Conservation (phyloP, 2,888 invertebrate species). For the Crossocerus cetratus region DNA sequence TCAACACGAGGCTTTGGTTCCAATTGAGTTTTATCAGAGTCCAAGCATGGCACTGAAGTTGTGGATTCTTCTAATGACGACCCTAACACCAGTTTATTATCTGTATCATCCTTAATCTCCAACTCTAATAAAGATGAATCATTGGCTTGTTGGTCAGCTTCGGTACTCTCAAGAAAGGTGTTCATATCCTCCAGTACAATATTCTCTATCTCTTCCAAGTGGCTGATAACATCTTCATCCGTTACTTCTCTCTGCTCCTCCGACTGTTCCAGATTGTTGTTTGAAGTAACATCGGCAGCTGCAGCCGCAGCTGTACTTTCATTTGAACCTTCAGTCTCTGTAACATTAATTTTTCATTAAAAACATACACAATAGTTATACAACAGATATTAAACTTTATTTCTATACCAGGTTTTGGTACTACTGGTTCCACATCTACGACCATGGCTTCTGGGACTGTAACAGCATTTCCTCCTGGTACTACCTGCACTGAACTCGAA, state of each 20-base stretch:
- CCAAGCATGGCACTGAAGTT: neutral
- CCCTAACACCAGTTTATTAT: neutral
- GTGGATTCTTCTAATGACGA: neutral
- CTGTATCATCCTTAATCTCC: neutral
- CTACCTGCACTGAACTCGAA: neutral
- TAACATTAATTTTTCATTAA: neutral
- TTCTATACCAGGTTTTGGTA: neutral
- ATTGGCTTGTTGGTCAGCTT: neutral
- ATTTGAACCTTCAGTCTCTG: neutral
- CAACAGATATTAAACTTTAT: no score
- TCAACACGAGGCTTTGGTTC: neutral
- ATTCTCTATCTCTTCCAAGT: constrained; percentile 70
- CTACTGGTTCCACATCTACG: neutral
- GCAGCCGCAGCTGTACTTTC: neutral
- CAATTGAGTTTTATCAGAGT: neutral
- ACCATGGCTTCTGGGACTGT: neutral
- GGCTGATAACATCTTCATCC: constrained; percentile 68
- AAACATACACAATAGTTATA: neutral
- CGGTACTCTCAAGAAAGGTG: constrained; percentile 12
- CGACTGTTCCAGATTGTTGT: constrained; percentile 54
- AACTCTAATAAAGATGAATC: no score
- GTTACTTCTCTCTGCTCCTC: constrained; percentile 38
- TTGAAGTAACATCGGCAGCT: constrained; percentile 50
- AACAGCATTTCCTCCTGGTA: neutral
- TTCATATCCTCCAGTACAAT: constrained; percentile 52